A percentile compares a stretch with the other conserved stretches of the same genome.
Conservation (phyloP, 2,888 invertebrate genomes). For the Gibbula magus region DNA sequence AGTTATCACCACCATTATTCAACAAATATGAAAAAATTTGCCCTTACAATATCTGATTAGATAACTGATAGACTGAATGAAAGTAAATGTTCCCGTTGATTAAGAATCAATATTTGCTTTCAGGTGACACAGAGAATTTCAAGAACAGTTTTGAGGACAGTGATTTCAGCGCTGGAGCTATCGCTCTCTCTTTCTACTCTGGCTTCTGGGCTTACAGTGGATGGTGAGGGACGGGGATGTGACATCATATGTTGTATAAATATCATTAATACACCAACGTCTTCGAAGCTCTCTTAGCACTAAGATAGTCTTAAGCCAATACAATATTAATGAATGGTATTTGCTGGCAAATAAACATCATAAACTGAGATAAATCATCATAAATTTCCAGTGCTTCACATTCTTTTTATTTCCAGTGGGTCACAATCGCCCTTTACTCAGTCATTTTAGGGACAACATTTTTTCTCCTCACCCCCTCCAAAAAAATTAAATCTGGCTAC, state of each 20-base stretch:
- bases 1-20: too few species aligned
- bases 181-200: slow-evolving; percentile 78
- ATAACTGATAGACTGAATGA: neutral
- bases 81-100: neutral
- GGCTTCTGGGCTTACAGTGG: slow-evolving; percentile 72
- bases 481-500: too few species aligned
- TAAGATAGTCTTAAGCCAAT: neutral
- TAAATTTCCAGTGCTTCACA: too few species aligned
- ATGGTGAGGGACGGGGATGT: slow-evolving; percentile 77
- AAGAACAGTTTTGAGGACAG: slow-evolving; percentile 62
- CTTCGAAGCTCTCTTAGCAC: neutral
- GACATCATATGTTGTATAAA: neutral
- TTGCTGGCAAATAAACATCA: neutral
- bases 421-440: too few species aligned
- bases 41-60: too few species aligned
- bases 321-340: neutral
- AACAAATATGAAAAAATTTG: too few species aligned
- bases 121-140: slow-evolving; percentile 62
- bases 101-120: neutral
- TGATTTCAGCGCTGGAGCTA: slow-evolving; percentile 77
- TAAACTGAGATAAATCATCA: neutral
- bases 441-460: too few species aligned
- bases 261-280: neutral
- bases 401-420: too few species aligned
- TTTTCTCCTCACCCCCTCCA: too few species aligned